Percentiles rank a stretch among this genome's conserved stretches.
Conservation (phyloP, 2,888 invertebrate species). For the Trichogramma dendrolimi region DNA sequence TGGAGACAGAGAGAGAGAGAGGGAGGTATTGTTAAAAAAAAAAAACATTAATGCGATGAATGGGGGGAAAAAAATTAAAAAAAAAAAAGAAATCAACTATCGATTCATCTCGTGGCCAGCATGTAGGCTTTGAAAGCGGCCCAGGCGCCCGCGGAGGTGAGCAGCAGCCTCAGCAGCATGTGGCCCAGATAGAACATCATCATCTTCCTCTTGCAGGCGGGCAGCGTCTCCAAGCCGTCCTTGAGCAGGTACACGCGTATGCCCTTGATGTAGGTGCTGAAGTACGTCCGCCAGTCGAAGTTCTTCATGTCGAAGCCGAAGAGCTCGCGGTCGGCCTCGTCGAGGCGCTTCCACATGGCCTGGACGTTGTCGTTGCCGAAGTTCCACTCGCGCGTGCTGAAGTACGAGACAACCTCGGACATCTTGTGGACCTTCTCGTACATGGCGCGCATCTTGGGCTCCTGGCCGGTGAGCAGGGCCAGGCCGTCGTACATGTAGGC, state of each 20-base stretch:
- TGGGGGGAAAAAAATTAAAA: no score
- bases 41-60: no score
- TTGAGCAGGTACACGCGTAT: constrained; percentile 73
- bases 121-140: no score
- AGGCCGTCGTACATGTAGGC: constrained; percentile 66
- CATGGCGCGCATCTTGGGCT: constrained; percentile 74
- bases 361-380: constrained; percentile 66
- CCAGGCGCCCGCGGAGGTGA: no score
- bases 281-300: constrained; percentile 70
- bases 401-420: constrained; percentile 68
- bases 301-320: constrained; percentile 71
- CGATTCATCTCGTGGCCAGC: no score
- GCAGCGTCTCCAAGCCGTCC: constrained; percentile 66
- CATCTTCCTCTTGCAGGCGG: no score
- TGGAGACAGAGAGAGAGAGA: no score
- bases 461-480: constrained; percentile 61
- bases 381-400: constrained; percentile 68
- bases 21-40: no score
- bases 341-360: constrained; percentile 58
- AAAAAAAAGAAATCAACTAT: no score
- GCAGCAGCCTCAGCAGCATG: no score
- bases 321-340: constrained; percentile 54
- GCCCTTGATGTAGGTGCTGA: constrained; percentile 68
- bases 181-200: no score
- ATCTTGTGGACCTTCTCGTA: constrained; percentile 79